A percentile compares a stretch with the other conserved stretches of the same genome.
phyloP scores from a whole-genome alignment of 2,888 invertebrate species.

The Cremastinae sp. region DNA sequence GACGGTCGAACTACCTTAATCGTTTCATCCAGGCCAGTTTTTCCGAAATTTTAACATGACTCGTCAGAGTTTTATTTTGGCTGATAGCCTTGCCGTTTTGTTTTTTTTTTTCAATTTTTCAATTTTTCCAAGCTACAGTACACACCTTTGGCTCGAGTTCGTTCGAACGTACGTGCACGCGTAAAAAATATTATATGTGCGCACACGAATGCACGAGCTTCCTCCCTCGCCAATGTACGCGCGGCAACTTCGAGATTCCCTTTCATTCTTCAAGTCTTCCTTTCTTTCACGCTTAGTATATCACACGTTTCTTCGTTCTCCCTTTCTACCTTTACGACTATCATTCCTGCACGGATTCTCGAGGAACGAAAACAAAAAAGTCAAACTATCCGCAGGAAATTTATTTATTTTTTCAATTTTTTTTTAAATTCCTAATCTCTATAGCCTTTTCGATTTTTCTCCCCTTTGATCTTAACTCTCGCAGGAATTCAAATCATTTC shows the following conservation, averaged over 20 bases:
- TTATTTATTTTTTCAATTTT: slow-evolving; percentile 7
- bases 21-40: too few species aligned
- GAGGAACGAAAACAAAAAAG: slow-evolving; percentile 9
- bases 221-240: slow-evolving; percentile 41
- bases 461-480: too few species aligned
- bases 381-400: neutral
- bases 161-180: neutral
- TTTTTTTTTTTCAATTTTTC: too few species aligned
- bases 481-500: too few species aligned
- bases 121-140: too few species aligned
- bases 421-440: too few species aligned
- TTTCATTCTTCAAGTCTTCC: slow-evolving; percentile 43
- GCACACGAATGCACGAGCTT: slow-evolving; percentile 17
- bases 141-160: neutral
- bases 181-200: neutral
- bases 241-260: slow-evolving; percentile 53
- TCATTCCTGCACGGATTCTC: slow-evolving; percentile 58
- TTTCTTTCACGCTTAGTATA: slow-evolving; percentile 54
- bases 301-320: slow-evolving; percentile 43
- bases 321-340: slow-evolving; percentile 15
- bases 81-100: too few species aligned
- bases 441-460: too few species aligned
- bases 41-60: too few species aligned
- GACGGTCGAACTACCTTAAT: too few species aligned
- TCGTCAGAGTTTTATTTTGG: too few species aligned